Conservation (phyloP, 2,888 invertebrate genomes). For the Hirudinaria manillensis region DNA sequence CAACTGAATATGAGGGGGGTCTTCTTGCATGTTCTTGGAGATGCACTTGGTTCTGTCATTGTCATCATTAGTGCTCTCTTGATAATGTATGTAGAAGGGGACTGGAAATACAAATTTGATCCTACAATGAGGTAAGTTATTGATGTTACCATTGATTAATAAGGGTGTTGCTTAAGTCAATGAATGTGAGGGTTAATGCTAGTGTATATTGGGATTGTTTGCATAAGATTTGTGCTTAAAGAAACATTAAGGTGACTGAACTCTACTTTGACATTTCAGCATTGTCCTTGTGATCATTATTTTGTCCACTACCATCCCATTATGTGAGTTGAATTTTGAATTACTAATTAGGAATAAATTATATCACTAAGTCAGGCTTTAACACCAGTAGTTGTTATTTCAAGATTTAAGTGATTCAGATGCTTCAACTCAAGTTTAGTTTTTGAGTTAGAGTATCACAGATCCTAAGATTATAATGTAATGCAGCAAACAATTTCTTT, state of each 20-base stretch:
- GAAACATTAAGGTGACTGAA: not conserved
- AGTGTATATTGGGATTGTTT: too few species aligned
- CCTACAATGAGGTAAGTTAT: conserved; percentile 67
- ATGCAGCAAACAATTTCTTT: too few species aligned
- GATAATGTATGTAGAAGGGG: conserved; percentile 59
- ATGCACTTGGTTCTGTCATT: conserved; percentile 88
- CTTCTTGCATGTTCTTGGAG: conserved; percentile 92
- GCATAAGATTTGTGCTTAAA: too few species aligned
- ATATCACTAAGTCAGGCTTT: not conserved
- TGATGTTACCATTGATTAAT: not conserved
- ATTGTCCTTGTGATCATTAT: conserved; percentile 65
- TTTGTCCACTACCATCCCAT: conserved; percentile 53
- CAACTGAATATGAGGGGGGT: conserved; percentile 98
- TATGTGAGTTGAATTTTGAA: conserved; percentile 36
- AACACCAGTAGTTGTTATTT: not conserved
- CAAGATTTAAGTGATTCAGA: not conserved
- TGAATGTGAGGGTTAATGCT: too few species aligned
- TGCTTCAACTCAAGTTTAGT: not conserved
- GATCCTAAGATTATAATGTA: too few species aligned
- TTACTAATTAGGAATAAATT: not conserved
- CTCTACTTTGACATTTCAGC: conserved; percentile 57
- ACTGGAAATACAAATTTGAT: conserved; percentile 81
- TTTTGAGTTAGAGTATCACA: too few species aligned
- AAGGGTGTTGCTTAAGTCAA: not conserved
- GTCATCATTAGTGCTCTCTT: conserved; percentile 77